Conservation (phyloP, 2,797 vertebrate genomes). For the Antennarius maculatus region DNA sequence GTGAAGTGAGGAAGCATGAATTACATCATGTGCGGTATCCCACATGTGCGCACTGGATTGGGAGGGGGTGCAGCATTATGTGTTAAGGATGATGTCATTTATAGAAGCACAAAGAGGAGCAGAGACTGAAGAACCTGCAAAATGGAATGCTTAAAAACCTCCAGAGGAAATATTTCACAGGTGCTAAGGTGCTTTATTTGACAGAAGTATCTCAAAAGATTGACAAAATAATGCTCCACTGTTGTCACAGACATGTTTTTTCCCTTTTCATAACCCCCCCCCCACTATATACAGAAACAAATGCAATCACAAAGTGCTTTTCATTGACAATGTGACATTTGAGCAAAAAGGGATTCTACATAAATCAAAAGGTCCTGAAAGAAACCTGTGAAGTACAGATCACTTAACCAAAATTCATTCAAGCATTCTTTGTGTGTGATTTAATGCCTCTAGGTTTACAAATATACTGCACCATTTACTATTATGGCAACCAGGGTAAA, state of each 20-base stretch:
- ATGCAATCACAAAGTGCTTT: slow-evolving; percentile 64
- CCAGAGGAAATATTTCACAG: slow-evolving; percentile 68
- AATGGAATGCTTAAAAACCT: slow-evolving; percentile 54
- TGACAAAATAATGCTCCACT: slow-evolving; percentile 77
- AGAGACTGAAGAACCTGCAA: slow-evolving; percentile 62
- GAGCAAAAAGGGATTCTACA: slow-evolving; percentile 55
- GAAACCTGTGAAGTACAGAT: slow-evolving; percentile 40
- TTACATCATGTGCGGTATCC: slow-evolving; percentile 65
- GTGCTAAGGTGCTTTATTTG: slow-evolving; percentile 87
- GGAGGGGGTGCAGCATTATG: slow-evolving; percentile 56
- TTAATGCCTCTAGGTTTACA: slow-evolving; percentile 54
- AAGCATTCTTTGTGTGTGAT: slow-evolving; percentile 45
- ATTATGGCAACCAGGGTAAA: slow-evolving; percentile 34
- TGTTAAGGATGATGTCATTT: slow-evolving; percentile 79
- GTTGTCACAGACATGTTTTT: slow-evolving; percentile 56
- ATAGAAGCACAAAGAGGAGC: slow-evolving; percentile 72
- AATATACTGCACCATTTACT: slow-evolving; percentile 46
- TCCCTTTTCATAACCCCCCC: slow-evolving; percentile 42
- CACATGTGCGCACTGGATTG: slow-evolving; percentile 60
- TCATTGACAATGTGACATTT: slow-evolving; percentile 59
- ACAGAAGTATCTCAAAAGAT: slow-evolving; percentile 76
- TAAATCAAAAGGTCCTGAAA: slow-evolving; percentile 54
- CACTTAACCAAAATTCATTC: slow-evolving; percentile 42
- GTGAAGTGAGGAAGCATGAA: slow-evolving; percentile 45
- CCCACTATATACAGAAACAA: slow-evolving; percentile 67